These are phyloP conservation scores for Torymus texanus DNA, from an alignment of 2,888 invertebrate genomes.

Conservation along the genomic window DNA sequence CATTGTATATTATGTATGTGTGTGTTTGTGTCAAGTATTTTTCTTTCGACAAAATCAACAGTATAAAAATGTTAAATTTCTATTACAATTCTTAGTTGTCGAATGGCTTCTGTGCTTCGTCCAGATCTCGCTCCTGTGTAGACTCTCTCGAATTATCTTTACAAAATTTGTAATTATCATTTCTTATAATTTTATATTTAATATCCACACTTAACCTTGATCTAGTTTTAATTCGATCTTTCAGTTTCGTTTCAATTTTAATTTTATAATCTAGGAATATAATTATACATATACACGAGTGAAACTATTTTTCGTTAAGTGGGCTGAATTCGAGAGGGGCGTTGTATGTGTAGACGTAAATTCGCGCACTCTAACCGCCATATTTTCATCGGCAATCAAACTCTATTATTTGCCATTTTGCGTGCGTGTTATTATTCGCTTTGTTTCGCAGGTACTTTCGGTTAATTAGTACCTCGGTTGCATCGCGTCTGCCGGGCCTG, in stretches of 20 bases:
- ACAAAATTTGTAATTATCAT: conserved; percentile 43
- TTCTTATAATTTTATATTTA: conserved; percentile 36
- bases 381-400: conserved; percentile 52
- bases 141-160: conserved; percentile 52
- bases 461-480: conserved; percentile 74
- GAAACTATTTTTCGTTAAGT: conserved; percentile 52
- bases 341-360: conserved; percentile 59
- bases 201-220: conserved; percentile 53
- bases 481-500: conserved; percentile 75
- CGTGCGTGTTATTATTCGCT: conserved; percentile 60
- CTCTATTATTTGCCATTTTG: conserved; percentile 49
- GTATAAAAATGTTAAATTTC: conserved; percentile 61
- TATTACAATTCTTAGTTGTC: conserved; percentile 57
- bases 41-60: conserved; percentile 56
- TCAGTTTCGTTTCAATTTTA: conserved; percentile 46
- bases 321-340: conserved; percentile 58
- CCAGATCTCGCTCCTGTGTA: conserved; percentile 52
- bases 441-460: conserved; percentile 59
- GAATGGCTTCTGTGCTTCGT: conserved; percentile 56
- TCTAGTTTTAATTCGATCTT: conserved; percentile 45
- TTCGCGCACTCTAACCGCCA: conserved; percentile 60
- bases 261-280: conserved; percentile 49
- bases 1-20: conserved; percentile 46
- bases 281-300: conserved; percentile 52
- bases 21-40: conserved; percentile 45